Conservation (phyloP, 2,797 vertebrate genomes). For the Coccyzus lansbergi region DNA sequence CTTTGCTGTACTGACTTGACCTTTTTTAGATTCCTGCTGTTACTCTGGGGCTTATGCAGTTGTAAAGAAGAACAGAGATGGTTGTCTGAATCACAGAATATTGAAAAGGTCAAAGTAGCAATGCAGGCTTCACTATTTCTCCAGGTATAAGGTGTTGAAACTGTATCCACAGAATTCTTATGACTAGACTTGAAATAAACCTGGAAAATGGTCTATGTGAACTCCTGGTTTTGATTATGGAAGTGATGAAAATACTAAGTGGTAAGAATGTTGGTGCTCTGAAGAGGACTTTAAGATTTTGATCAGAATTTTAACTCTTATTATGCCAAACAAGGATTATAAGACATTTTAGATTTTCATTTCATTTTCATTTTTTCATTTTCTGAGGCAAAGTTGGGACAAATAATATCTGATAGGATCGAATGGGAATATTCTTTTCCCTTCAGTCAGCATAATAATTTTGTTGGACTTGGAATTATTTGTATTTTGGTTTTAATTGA, state of each 20-base stretch:
- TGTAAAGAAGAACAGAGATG: slow-evolving; percentile 19
- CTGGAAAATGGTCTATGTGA: not conserved
- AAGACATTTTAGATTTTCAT: not conserved
- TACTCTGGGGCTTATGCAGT: not conserved
- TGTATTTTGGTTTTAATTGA: not conserved
- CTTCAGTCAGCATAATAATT: not conserved
- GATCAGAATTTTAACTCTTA: not conserved
- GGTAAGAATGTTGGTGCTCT: not conserved
- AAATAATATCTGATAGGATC: not conserved
- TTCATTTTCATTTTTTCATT: too few species aligned
- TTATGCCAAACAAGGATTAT: not conserved
- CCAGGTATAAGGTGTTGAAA: not conserved
- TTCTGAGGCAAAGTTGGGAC: not conserved
- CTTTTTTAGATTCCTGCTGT: slow-evolving; percentile 41
- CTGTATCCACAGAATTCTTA: not conserved
- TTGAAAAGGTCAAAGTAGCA: slow-evolving; percentile 61
- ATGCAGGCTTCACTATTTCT: not conserved
- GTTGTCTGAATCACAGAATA: not conserved
- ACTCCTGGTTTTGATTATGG: not conserved
- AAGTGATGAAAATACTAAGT: not conserved
- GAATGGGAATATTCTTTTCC: not conserved
- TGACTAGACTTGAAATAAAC: not conserved
- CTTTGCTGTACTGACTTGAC: slow-evolving; percentile 29
- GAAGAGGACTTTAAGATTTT: not conserved
- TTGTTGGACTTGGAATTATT: not conserved